phyloP scores from a whole-genome alignment of 2,113 vertebrate genomes.

The Rhea americana region DNA sequence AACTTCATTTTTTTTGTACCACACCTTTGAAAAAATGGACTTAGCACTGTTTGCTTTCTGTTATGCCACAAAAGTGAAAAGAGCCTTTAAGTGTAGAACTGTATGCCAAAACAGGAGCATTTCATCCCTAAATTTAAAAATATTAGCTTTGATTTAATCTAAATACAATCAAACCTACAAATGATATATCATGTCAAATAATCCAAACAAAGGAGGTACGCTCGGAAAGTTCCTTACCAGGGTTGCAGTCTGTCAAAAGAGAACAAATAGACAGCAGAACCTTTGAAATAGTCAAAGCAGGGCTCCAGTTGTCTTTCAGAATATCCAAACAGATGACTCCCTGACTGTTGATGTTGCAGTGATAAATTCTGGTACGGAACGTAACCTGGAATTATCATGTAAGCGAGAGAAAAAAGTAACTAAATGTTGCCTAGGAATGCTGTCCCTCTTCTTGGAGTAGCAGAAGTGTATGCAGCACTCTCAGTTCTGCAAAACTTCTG shows the following conservation, averaged over 20 bases:
- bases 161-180: not conserved
- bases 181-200: not conserved
- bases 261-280: constrained; percentile 94
- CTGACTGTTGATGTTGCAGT: constrained; percentile 96
- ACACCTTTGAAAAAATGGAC: not conserved
- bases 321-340: constrained; percentile 95
- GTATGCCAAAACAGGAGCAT: not conserved
- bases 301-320: constrained; percentile 94
- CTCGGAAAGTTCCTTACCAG: constrained; percentile 78
- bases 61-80: not conserved
- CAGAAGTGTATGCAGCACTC: not conserved
- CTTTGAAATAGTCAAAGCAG: constrained; percentile 93
- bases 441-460: not conserved
- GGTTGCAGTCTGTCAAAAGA: constrained; percentile 93
- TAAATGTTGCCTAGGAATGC: not conserved
- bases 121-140: not conserved
- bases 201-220: not conserved
- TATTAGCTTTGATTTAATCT: not conserved
- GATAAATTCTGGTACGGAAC: constrained; percentile 92
- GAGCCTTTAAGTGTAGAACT: not conserved
- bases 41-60: not conserved
- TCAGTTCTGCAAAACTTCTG: not conserved
- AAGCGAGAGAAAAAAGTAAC: not conserved
- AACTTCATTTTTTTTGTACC: not conserved
- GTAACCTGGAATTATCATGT: constrained; percentile 79